phyloP scores from a whole-genome alignment of 2,888 invertebrate species.

The Apodemia duryi region DNA sequence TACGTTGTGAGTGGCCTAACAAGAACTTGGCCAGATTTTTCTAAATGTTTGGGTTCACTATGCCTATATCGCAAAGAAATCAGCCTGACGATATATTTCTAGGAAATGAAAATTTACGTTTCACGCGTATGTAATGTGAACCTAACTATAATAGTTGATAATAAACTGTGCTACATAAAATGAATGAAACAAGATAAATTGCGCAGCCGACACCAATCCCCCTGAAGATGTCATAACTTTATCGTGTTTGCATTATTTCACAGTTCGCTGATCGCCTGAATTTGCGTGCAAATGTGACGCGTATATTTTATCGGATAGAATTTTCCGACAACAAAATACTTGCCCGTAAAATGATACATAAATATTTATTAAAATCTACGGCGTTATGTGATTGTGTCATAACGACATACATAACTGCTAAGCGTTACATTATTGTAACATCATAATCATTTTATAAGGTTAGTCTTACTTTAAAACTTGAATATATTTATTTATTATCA shows the following conservation, averaged over 20 bases:
- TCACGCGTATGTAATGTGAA: not conserved
- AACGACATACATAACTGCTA: not conserved
- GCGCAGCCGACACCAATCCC: slow-evolving; percentile 47
- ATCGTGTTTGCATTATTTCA: slow-evolving; percentile 74
- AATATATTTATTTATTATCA: no score
- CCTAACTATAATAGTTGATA: slow-evolving; percentile 8
- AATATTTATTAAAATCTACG: slow-evolving; percentile 12
- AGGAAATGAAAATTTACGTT: no score
- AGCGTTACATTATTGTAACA: no score
- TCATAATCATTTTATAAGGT: no score
- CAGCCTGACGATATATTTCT: no score
- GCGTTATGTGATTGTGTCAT: slow-evolving; percentile 1
- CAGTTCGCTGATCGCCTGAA: slow-evolving; percentile 60
- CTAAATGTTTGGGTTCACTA: no score
- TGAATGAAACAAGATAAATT: slow-evolving; percentile 38
- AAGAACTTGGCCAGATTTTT: no score
- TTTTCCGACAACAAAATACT: slow-evolving; percentile 39
- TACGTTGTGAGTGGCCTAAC: no score
- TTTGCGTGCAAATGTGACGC: slow-evolving; percentile 66
- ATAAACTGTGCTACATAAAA: slow-evolving; percentile 25
- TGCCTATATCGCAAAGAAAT: no score
- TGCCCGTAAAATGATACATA: slow-evolving; percentile 21
- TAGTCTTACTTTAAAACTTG: no score
- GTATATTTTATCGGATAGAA: slow-evolving; percentile 61
- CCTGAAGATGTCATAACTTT: slow-evolving; percentile 66